Evolutionary conservation across 2,113 vertebrate genomes (phyloP).

Genomic region (Tenebrosternarchus preto): DNA sequence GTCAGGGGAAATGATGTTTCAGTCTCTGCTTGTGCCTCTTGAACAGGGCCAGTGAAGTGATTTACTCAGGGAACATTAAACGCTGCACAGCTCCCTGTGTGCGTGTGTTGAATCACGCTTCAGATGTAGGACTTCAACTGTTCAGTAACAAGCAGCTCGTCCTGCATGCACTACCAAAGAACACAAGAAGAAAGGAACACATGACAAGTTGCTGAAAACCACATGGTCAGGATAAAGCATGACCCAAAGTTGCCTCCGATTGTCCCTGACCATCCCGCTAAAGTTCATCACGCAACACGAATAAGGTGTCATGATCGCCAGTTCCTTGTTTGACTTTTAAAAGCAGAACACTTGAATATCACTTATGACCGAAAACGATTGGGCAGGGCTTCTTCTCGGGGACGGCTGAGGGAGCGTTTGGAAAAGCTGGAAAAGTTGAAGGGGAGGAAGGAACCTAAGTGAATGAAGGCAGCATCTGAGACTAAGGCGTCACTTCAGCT

Average conservation of each 20-base stretch:
- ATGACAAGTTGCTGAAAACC: no score
- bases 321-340: not conserved
- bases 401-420: slow-evolving; percentile 9
- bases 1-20: slow-evolving; percentile 65
- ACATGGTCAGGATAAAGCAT: no score
- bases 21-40: slow-evolving; percentile 58
- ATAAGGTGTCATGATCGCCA: not conserved
- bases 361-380: not conserved
- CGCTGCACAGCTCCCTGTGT: slow-evolving; percentile 16
- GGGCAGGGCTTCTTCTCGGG: not conserved
- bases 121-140: not conserved
- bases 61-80: slow-evolving; percentile 25
- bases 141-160: not conserved
- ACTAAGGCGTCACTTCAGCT: slow-evolving; percentile 22
- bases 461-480: slow-evolving; percentile 4
- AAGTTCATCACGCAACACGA: not conserved
- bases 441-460: no score
- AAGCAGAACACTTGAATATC: not conserved
- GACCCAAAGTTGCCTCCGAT: not conserved
- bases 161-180: no score
- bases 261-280: no score
- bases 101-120: not conserved
- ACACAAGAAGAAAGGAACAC: no score
- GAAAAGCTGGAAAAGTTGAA: not conserved
- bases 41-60: slow-evolving; percentile 58